A percentile compares a stretch with the other conserved stretches of the same genome.
These are phyloP conservation scores for Agrilus cyanescens DNA, from an alignment of 2,888 invertebrate genomes.

Conservation along the genomic window DNA sequence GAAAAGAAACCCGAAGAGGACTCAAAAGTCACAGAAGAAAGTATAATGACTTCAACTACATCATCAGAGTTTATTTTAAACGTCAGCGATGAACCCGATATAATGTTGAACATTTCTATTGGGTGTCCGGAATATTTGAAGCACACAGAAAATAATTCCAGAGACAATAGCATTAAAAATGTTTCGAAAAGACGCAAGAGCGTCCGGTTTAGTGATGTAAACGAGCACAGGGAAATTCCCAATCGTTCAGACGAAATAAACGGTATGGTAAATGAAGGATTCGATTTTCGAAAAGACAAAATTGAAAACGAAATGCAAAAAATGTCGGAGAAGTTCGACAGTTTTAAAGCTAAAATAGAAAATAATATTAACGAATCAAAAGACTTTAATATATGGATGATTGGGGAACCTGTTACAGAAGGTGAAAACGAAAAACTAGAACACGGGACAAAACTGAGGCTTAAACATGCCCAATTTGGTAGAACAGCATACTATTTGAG, in stretches of 20 bases:
- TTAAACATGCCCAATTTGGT: conserved; percentile 23
- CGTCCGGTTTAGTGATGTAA: conserved; percentile 25
- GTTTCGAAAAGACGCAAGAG: conserved; percentile 11
- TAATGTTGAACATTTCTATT: not conserved
- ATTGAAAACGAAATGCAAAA: conserved; percentile 24
- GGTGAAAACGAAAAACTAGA: conserved; percentile 22
- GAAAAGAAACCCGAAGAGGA: not conserved
- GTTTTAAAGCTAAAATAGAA: conserved; percentile 31
- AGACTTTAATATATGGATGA: conserved; percentile 18
- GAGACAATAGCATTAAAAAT: too few species aligned
- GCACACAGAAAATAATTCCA: too few species aligned
- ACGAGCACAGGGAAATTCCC: conserved; percentile 26
- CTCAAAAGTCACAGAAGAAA: too few species aligned
- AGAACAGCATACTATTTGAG: conserved; percentile 16
- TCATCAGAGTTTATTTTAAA: conserved; percentile 13
- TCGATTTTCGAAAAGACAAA: conserved; percentile 10
- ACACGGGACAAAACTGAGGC: conserved; percentile 25
- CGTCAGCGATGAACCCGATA: conserved; percentile 10
- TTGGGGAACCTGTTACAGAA: conserved; percentile 23
- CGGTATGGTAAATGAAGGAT: conserved; percentile 11
- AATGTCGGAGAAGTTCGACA: conserved; percentile 26
- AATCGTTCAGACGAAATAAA: conserved; percentile 11
- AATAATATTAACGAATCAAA: conserved; percentile 33
- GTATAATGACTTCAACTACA: too few species aligned
- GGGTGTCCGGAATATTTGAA: not conserved